phyloP scores from a whole-genome alignment of 2,113 vertebrate genomes.

The Odobenus rosmarus region DNA sequence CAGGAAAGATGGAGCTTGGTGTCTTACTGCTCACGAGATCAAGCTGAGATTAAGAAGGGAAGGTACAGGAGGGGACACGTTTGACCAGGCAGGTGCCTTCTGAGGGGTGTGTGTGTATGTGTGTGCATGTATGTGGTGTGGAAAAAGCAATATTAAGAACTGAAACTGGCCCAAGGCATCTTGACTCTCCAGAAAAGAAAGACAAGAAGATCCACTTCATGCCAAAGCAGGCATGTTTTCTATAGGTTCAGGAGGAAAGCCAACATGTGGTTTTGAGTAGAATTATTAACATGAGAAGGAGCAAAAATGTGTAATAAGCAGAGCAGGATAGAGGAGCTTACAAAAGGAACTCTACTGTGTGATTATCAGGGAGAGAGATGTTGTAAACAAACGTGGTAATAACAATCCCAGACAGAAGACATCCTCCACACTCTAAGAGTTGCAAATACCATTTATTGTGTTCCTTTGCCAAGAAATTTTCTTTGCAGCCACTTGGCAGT shows the following conservation, averaged over 20 bases:
- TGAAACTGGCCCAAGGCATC: background rate
- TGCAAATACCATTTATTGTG: background rate
- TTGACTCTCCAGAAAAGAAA: background rate
- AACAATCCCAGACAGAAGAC: background rate
- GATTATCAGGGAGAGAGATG: background rate
- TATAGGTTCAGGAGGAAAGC: background rate
- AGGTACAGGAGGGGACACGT: background rate
- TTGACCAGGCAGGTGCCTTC: background rate
- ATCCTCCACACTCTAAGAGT: rapidly evolving
- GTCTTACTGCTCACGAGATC: background rate
- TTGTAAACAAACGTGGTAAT: background rate
- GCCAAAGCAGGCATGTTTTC: background rate
- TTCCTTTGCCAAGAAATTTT: background rate
- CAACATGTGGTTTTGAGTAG: background rate
- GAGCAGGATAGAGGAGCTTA: background rate
- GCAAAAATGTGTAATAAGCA: background rate
- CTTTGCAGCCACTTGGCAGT: background rate
- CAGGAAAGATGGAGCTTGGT: background rate
- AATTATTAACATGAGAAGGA: background rate
- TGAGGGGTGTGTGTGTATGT: background rate
- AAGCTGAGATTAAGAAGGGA: background rate
- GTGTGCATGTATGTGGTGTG: background rate
- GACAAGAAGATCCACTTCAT: background rate
- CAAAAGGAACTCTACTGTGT: background rate
- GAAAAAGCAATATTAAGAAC: background rate